phyloP scores from a whole-genome alignment of 2,113 vertebrate genomes.

The Recurvirostra avosetta region DNA sequence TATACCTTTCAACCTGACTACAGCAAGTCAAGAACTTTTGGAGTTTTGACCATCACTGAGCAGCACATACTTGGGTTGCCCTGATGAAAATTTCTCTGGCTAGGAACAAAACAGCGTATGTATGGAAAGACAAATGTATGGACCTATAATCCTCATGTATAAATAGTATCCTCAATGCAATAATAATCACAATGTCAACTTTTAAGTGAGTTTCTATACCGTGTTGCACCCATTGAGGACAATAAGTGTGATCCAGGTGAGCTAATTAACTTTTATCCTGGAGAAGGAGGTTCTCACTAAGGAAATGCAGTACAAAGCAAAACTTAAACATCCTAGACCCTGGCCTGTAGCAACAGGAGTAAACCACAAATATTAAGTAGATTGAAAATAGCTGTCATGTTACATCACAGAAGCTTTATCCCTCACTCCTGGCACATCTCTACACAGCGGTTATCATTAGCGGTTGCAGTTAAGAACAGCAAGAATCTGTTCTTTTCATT shows the following conservation, averaged over 20 bases:
- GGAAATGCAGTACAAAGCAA: neutral
- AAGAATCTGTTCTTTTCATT: neutral
- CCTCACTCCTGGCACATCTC: neutral
- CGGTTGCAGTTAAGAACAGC: neutral
- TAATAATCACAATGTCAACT: neutral
- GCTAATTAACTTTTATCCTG: neutral
- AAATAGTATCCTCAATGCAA: neutral
- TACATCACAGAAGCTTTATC: neutral
- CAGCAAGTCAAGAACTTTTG: neutral
- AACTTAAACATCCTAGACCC: neutral
- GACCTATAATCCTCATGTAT: neutral
- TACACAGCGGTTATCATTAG: neutral
- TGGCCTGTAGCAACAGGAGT: neutral
- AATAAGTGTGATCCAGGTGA: neutral
- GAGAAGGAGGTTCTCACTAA: neutral
- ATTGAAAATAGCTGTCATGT: slow-evolving; percentile 11
- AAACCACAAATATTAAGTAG: slow-evolving; percentile 4
- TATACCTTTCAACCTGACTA: neutral
- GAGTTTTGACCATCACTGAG: neutral
- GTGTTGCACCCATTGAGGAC: neutral
- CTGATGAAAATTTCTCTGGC: neutral
- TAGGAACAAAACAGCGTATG: neutral
- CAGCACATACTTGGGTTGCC: neutral
- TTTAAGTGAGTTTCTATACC: neutral
- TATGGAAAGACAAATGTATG: neutral